These are phyloP conservation scores for Pica pica DNA, from an alignment of 2,113 vertebrate species.

Conservation along the genomic window DNA sequence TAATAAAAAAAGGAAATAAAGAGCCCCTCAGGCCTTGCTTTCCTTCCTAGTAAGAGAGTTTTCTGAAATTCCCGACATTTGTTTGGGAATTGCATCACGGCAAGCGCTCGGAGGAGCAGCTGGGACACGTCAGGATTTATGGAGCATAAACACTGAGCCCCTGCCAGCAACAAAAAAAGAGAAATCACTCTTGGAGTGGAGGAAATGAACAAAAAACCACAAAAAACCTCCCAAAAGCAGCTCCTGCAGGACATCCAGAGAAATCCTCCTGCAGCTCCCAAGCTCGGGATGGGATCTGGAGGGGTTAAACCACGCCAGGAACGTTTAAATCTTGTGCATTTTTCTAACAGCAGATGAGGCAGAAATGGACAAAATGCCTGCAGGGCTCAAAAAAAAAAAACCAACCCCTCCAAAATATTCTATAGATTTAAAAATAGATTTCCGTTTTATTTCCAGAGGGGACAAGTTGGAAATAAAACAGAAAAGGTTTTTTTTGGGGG, in stretches of 20 bases:
- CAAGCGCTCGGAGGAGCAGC: neutral
- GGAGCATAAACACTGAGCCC: neutral
- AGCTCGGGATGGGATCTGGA: neutral
- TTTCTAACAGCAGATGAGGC: neutral
- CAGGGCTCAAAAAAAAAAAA: neutral
- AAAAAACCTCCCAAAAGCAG: neutral
- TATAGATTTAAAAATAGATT: neutral
- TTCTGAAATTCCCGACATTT: neutral
- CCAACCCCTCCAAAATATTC: neutral
- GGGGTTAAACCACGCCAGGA: neutral
- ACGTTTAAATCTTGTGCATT: accelerated
- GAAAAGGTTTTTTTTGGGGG: neutral
- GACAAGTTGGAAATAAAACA: neutral
- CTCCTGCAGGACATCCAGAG: neutral
- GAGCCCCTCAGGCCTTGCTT: neutral
- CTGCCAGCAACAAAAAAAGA: neutral
- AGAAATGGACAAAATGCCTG: conserved; percentile 35
- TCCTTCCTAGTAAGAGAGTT: accelerated
- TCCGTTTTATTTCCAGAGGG: neutral
- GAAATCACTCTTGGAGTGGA: neutral
- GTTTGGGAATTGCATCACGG: neutral
- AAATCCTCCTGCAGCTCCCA: neutral
- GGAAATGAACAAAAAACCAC: neutral
- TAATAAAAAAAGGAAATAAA: neutral
- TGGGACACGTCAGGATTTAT: neutral